Base-by-base conservation (phyloP, 2,888 invertebrate genomes). In the Kryphioiulus occultus region DNA sequence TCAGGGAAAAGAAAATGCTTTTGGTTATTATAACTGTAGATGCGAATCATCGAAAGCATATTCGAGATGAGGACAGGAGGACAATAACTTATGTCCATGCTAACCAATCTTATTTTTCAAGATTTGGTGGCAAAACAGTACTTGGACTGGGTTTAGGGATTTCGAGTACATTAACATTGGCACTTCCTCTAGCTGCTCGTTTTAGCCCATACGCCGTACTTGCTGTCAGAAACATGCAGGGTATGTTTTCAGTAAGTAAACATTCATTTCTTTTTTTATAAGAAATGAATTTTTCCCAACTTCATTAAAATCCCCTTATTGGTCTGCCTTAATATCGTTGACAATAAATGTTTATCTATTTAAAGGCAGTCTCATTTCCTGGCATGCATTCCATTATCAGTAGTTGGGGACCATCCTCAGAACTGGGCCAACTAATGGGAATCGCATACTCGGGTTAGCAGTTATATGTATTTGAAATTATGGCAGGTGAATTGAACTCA, bases 371-470 rank as follows among this genome's bases (percentile, higher is more conserved):
- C 30, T 91, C 91, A n/a, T 93, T 93, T 90, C 93, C 93, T 3
- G 92, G 92, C 3, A 92, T 93, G 92, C 93, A 93, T 90, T 90
- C 92, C 7, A 90, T 93, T 89, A 93, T 93, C 92, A 92, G 92
- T 4, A 90, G 91, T 15, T 93, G 93, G 93, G 92, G 93, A 9
- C 93, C 93, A 39, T 93, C 93, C 0, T 87, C 92, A 87, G 93
- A 93, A 89, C 89, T 92, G 85, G 91, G 91, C 88, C 91, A 91
- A 88, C 90, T 92, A n/a, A 85, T 88, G 87, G 22, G 59, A 47
- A 2, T 91, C 22, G 86, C 90, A 30, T 90, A 90, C 85, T 90
- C 90, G 86, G 90, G 90, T 90, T 10, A 35, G 85, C 19, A 84
- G 10, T 15, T 82, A 82, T 5, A n/a, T 82, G n/a, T n/a, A 82